Evolutionary conservation across 2,797 vertebrate species (phyloP), one percentile per base, ranked within the genome.

Genomic region (Poeciliopsis presidionis): DNA sequence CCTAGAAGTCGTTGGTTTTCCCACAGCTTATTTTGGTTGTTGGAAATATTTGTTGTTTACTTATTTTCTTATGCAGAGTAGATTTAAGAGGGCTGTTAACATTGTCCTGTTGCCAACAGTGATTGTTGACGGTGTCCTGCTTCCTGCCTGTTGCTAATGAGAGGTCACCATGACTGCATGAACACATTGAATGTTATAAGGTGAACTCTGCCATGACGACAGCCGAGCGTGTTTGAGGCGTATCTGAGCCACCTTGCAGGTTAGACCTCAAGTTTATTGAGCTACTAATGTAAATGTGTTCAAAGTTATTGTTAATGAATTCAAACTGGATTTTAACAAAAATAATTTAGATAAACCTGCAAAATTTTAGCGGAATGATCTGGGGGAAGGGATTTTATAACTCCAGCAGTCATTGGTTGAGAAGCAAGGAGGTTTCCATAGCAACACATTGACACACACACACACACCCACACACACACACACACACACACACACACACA

Each of bases 41-140:
- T 69, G 79, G 79, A 36, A 28, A 25, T 18, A 85, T 81, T 79
- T 79, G 57, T 81, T 84, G 72, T 82, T 84, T 84, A 57, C 45
- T 80, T 80, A 11, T 72, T 74, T 81, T 83, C 18, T 78, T 63
- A 53, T 43, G 65, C 65, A 74, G 73, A 72, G 16, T 65, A 25
- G 71, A 73, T 78, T 46, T 69, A 77, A 77, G 67, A 75, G 18
- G 53, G 65, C 47, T 81, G 70, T 89, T 86, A 76, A 90, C 67
- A 55, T 67, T 30, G 30, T 72, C 12, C 33, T 82, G 43, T 73
- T 86, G 78, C 79, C 76, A 86, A 79, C 13, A 53, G 46, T 3
- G 59, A 49, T 47, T 76, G 72, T 49, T 87, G 51, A 28, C 76
- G 74, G 82, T 79, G 49, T 73, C 46, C 73, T 69, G 36, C 25